phyloP scores from a whole-genome alignment of 2,888 invertebrate species.

The Drosophila subquinaria region DNA sequence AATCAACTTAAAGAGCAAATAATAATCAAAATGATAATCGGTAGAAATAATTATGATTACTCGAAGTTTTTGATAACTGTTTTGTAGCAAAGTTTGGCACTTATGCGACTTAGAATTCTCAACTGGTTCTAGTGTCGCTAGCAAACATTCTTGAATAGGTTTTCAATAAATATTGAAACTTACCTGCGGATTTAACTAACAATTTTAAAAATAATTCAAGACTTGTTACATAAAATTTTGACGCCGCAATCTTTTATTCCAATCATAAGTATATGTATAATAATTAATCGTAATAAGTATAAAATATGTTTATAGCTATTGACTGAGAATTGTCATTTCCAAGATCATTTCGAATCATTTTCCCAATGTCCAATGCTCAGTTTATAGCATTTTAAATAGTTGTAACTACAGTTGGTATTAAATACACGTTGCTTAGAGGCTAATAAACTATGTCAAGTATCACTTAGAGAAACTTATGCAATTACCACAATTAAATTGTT shows the following conservation, averaged over 20 bases:
- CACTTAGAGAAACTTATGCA: constrained; percentile 64
- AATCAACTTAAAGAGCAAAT: no score
- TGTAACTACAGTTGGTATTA: constrained; percentile 41
- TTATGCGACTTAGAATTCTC: no score
- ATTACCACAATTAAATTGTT: constrained; percentile 11
- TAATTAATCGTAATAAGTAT: constrained; percentile 29
- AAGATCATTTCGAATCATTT: background rate
- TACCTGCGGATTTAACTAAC: background rate
- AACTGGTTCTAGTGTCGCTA: no score
- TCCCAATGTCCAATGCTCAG: constrained; percentile 10
- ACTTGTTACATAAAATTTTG: constrained; percentile 40
- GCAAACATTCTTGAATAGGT: no score
- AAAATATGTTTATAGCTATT: constrained; percentile 27
- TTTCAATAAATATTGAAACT: background rate
- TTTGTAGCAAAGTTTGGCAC: no score
- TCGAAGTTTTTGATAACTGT: no score
- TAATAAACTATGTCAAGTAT: constrained; percentile 72
- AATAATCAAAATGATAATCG: no score
- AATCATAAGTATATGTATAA: constrained; percentile 18
- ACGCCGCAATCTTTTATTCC: constrained; percentile 41
- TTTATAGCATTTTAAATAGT: constrained; percentile 8
- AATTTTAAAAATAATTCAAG: background rate
- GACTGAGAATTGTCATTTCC: constrained; percentile 22
- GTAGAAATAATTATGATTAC: no score
- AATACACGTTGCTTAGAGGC: constrained; percentile 58